Evolutionary conservation across 2,113 vertebrate genomes (phyloP).

Genomic region (Dolichotis patagonum): DNA sequence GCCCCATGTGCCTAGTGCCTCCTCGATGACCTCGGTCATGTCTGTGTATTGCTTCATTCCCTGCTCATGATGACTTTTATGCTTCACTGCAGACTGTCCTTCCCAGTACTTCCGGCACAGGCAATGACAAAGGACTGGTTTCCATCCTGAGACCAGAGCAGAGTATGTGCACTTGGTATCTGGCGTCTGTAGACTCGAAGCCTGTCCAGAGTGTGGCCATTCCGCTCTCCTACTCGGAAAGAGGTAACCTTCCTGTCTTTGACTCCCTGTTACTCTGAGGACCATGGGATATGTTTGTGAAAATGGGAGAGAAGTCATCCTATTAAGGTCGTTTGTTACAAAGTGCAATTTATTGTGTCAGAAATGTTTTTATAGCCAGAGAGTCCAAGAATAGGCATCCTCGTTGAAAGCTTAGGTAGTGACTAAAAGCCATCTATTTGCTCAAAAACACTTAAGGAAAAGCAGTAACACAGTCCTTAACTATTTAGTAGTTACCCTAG

Average conservation of each 20-base stretch:
- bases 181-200: slow-evolving; percentile 81
- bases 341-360: neutral
- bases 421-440: neutral
- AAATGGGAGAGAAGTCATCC: neutral
- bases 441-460: neutral
- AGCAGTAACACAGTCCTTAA: neutral
- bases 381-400: neutral
- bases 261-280: neutral
- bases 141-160: slow-evolving; percentile 88
- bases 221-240: slow-evolving; percentile 89
- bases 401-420: neutral
- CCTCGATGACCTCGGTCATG: neutral
- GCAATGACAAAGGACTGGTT: slow-evolving; percentile 90
- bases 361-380: neutral
- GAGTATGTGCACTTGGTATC: slow-evolving; percentile 87
- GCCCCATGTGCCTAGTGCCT: neutral
- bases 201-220: slow-evolving; percentile 88
- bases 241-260: slow-evolving; percentile 83
- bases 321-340: neutral
- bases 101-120: slow-evolving; percentile 84
- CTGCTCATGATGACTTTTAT: neutral
- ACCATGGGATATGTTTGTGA: neutral
- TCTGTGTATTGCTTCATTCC: neutral
- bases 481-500: neutral
- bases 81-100: slow-evolving; percentile 81